A percentile compares a stretch with the other conserved stretches of the same genome.
phyloP scores from a whole-genome alignment of 2,113 vertebrate genomes.

The Platanista minor region DNA sequence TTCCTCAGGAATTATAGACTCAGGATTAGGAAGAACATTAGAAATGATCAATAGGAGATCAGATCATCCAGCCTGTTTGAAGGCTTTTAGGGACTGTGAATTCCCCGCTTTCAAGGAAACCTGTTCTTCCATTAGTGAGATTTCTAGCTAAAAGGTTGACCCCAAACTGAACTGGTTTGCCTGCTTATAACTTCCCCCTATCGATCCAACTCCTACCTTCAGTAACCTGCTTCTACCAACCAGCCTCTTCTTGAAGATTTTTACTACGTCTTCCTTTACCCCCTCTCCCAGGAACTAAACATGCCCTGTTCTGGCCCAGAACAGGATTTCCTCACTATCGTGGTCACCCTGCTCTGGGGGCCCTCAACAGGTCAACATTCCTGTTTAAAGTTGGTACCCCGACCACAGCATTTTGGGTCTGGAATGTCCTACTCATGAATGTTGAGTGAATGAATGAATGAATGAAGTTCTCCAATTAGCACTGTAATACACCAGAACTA shows the following conservation, averaged over 20 bases:
- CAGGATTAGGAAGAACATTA: not conserved
- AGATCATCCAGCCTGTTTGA: not conserved
- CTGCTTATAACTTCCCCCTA: not conserved
- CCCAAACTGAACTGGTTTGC: not conserved
- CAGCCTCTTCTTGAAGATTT: not conserved
- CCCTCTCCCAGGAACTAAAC: not conserved
- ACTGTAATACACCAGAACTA: not conserved
- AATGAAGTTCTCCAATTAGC: not conserved
- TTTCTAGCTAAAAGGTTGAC: not conserved
- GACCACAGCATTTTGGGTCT: not conserved
- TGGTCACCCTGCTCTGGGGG: not conserved
- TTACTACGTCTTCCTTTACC: not conserved
- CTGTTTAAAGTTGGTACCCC: not conserved
- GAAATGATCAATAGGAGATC: not conserved
- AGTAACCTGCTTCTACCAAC: not conserved
- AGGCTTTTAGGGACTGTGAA: not conserved
- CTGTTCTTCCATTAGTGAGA: not conserved
- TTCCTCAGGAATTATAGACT: not conserved
- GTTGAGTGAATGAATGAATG: not conserved
- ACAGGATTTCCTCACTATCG: not conserved
- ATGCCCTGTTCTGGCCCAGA: not conserved
- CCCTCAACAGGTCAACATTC: not conserved
- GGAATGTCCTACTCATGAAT: not conserved
- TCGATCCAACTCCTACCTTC: not conserved
- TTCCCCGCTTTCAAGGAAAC: slow-evolving; percentile 49